These are phyloP conservation scores for Pachydiplax longipennis DNA, from an alignment of 2,888 invertebrate species.

Conservation along the genomic window DNA sequence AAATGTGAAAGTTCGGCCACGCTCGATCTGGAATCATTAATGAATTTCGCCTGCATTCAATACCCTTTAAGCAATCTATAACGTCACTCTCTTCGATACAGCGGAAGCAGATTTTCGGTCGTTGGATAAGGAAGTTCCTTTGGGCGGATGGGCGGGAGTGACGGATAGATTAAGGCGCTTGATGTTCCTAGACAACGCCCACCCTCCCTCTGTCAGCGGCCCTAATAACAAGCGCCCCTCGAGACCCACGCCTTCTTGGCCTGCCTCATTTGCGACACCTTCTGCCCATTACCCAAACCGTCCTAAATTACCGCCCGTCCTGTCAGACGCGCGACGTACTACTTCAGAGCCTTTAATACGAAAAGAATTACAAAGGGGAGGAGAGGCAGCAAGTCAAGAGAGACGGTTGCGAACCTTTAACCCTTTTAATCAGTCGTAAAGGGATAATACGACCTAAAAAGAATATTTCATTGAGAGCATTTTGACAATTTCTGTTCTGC, in stretches of 20 bases:
- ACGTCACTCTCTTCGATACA: not conserved
- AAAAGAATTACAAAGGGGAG: not conserved
- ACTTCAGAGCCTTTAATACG: not conserved
- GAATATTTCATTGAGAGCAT: too few relatives aligned
- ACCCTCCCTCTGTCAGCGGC: not conserved
- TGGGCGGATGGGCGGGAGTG: not conserved
- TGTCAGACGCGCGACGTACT: not conserved
- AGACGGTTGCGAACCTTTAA: too few relatives aligned
- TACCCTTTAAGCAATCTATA: not conserved
- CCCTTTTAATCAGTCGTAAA: too few relatives aligned
- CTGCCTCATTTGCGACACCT: not conserved
- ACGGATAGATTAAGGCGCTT: not conserved
- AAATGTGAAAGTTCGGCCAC: too few relatives aligned
- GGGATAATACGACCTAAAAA: too few relatives aligned
- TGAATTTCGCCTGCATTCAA: too few relatives aligned
- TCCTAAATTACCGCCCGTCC: not conserved
- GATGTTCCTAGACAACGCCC: not conserved
- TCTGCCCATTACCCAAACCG: not conserved
- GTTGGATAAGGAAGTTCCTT: not conserved
- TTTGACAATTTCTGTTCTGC: too few relatives aligned
- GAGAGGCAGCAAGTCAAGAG: too few relatives aligned
- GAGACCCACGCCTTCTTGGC: not conserved
- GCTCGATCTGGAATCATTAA: too few relatives aligned
- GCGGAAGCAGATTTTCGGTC: not conserved
- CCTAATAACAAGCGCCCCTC: not conserved